Conservation (phyloP, 2,113 vertebrate genomes). For the Corythoichthys haematopterus region DNA sequence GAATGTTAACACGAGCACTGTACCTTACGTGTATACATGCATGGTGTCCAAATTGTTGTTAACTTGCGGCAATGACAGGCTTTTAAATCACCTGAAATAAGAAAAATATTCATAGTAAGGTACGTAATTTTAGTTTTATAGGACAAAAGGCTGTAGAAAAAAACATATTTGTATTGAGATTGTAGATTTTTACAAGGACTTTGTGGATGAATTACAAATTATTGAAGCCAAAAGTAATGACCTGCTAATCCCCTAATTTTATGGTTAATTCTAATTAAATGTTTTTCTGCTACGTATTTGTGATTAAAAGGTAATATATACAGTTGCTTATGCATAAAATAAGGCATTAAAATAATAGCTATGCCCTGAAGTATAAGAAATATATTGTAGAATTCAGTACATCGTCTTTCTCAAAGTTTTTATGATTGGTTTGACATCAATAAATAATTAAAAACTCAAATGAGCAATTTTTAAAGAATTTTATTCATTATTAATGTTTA, state of each 20-base stretch:
- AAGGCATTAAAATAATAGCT: no score
- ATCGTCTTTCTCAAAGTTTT: no score
- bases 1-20: constrained; percentile 24
- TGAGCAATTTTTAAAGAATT: no score
- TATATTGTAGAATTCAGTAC: no score
- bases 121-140: background rate
- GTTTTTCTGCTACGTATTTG: background rate
- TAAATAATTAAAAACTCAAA: no score
- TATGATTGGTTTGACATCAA: no score
- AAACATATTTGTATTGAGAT: background rate
- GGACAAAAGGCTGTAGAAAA: background rate
- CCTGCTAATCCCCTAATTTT: no score
- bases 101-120: background rate
- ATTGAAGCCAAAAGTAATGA: background rate
- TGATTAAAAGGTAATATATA: background rate
- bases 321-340: background rate
- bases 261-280: background rate
- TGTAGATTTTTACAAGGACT: background rate
- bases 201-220: background rate
- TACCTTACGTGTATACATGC: constrained; percentile 1
- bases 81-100: constrained; percentile 10
- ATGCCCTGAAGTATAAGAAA: no score
- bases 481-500: no score
- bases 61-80: constrained; percentile 2
- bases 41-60: constrained; percentile 5